A percentile compares a stretch with the other conserved stretches of the same genome.
These are phyloP conservation scores for human DNA, from an alignment of 2,113 vertebrate genomes.

Conservation along the genomic window GRCh38 chr22:23253501-23254000, in stretches of 20 bases:
- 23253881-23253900: slow-evolving; percentile 95
- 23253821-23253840: slow-evolving; percentile 87
- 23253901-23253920: slow-evolving; percentile 95
- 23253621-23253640: background rate
- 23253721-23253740: background rate
- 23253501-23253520: background rate
- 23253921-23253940: slow-evolving; percentile 94
- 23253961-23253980: slow-evolving; percentile 90
- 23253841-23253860: slow-evolving; percentile 93
- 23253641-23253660: background rate
- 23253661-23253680: background rate
- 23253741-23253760: background rate
- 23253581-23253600: background rate
- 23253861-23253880: slow-evolving; percentile 94
- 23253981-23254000: slow-evolving; percentile 82
- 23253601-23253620: accelerated
- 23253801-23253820: slow-evolving; percentile 91
- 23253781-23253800: slow-evolving; percentile 85
- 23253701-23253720: background rate
- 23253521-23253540: background rate
- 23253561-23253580: too few relatives aligned
- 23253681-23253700: background rate
- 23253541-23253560: background rate
- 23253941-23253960: slow-evolving; percentile 91
- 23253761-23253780: slow-evolving; percentile 39